Percentiles rank a stretch among this genome's conserved stretches.
Evolutionary conservation across 2,888 invertebrate species (phyloP).

Genomic region (Orthonevra nobilis): DNA sequence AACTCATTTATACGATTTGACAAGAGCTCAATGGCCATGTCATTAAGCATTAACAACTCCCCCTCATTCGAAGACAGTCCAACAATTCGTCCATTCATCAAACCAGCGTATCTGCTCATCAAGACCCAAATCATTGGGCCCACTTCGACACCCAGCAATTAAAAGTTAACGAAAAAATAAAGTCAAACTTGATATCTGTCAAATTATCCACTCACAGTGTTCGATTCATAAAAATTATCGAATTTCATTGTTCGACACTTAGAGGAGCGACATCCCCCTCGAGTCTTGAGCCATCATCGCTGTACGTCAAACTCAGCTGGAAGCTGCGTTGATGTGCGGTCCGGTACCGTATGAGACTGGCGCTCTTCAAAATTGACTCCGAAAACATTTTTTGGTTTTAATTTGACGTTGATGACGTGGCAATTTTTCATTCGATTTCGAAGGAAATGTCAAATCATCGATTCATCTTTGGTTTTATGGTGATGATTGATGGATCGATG

Average conservation of each 20-base stretch:
- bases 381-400: slow-evolving; percentile 50
- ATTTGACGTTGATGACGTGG: slow-evolving; percentile 66
- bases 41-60: slow-evolving; percentile 55
- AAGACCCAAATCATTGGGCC: slow-evolving; percentile 28
- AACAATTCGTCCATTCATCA: slow-evolving; percentile 31
- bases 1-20: slow-evolving; percentile 35
- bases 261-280: slow-evolving; percentile 46
- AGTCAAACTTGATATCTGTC: slow-evolving; percentile 36
- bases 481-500: slow-evolving; percentile 52
- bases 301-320: not conserved
- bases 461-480: slow-evolving; percentile 30
- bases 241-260: slow-evolving; percentile 46
- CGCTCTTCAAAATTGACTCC: slow-evolving; percentile 47
- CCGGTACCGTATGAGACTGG: slow-evolving; percentile 32
- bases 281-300: slow-evolving; percentile 5
- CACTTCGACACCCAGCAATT: slow-evolving; percentile 31
- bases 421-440: slow-evolving; percentile 12
- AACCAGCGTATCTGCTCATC: slow-evolving; percentile 20
- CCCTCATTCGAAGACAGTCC: slow-evolving; percentile 21
- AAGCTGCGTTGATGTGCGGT: slow-evolving; percentile 44
- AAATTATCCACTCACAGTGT: slow-evolving; percentile 46
- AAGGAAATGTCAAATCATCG: slow-evolving; percentile 58
- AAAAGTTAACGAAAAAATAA: not conserved
- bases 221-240: slow-evolving; percentile 49
- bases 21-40: slow-evolving; percentile 48